Conservation (phyloP, 1,140 invertebrate genomes). For the Aphelinus atriplicis region DNA sequence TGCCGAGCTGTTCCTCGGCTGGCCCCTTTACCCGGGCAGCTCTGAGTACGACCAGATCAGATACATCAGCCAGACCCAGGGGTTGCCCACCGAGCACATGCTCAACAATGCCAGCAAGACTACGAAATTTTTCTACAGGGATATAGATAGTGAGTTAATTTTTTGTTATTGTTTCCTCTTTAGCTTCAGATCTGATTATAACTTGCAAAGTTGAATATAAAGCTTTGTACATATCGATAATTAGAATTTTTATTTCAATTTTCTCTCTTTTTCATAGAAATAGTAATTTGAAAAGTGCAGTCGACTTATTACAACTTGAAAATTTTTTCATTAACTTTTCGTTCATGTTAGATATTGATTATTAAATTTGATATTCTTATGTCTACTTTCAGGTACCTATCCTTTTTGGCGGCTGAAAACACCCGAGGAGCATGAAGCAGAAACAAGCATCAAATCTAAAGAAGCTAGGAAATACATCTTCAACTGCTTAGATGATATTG, state of each 20-base stretch:
- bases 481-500: slow-evolving; percentile 99
- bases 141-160: slow-evolving; percentile 80
- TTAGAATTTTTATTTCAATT: not conserved
- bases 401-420: slow-evolving; percentile 98
- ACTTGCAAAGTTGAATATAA: too few species aligned
- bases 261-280: not conserved
- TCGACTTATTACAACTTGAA: too few species aligned
- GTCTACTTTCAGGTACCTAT: slow-evolving; percentile 73
- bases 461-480: slow-evolving; percentile 99
- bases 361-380: not conserved
- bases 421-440: slow-evolving; percentile 97
- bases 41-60: slow-evolving; percentile 99
- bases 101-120: slow-evolving; percentile 99
- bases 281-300: too few species aligned
- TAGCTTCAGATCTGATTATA: too few species aligned
- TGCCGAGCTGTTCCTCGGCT: slow-evolving; percentile 98
- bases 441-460: slow-evolving; percentile 98
- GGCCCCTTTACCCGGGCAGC: slow-evolving; percentile 99
- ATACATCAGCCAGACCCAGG: slow-evolving; percentile 88
- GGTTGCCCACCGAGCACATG: slow-evolving; percentile 97
- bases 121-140: slow-evolving; percentile 97
- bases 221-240: not conserved
- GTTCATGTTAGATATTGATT: not conserved
- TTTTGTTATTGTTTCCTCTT: not conserved
- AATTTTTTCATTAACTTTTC: not conserved